Conservation (phyloP, 2,797 vertebrate species). For the Agapornis canus region DNA sequence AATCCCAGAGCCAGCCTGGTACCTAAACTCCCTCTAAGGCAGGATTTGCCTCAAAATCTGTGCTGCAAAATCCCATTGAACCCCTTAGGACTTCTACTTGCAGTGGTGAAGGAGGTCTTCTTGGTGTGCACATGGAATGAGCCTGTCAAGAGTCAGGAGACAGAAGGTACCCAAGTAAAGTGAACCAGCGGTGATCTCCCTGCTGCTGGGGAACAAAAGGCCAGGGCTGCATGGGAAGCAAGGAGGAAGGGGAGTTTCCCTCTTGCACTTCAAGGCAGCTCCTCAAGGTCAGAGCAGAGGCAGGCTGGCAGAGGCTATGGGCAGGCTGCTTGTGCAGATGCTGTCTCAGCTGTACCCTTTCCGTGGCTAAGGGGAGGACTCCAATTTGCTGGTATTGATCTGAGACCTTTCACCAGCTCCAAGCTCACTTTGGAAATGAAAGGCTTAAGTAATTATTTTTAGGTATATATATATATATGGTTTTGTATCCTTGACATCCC, state of each 20-base stretch:
- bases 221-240: background rate
- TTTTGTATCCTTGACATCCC: background rate
- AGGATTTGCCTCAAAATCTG: background rate
- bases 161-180: background rate
- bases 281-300: slow-evolving; percentile 50
- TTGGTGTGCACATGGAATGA: background rate
- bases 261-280: background rate
- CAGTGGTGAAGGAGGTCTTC: background rate
- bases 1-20: background rate
- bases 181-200: background rate
- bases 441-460: background rate
- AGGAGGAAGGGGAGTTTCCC: background rate
- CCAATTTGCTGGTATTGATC: slow-evolving; percentile 46
- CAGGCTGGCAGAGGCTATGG: slow-evolving; percentile 18
- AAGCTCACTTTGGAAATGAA: background rate
- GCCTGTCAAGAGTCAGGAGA: background rate
- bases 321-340: slow-evolving; percentile 52
- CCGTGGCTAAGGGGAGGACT: background rate
- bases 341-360: slow-evolving; percentile 56
- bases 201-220: background rate
- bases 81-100: background rate
- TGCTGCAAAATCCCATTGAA: background rate
- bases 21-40: background rate
- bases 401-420: slow-evolving; percentile 3
- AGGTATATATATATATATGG: background rate